These are phyloP conservation scores for Thamnophis elegans DNA, from an alignment of 2,797 vertebrate genomes.

Conservation along the genomic window DNA sequence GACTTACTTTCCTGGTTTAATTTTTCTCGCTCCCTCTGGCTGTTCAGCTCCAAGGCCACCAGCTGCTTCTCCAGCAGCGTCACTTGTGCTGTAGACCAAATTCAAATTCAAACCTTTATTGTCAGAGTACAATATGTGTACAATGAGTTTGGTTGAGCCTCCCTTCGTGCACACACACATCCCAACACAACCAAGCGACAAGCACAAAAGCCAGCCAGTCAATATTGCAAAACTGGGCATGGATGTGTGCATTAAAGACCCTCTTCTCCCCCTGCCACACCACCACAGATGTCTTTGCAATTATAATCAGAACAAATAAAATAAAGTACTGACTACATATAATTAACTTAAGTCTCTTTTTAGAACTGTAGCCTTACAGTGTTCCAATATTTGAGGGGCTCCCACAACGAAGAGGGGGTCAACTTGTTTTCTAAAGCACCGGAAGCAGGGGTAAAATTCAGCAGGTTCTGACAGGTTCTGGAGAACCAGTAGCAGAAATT, in stretches of 20 bases:
- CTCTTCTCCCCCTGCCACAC: neutral
- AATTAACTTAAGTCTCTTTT: neutral
- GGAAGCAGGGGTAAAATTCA: neutral
- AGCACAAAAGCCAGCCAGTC: neutral
- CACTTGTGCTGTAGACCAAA: neutral
- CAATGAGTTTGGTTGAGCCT: too few species aligned
- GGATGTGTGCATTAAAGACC: too few species aligned
- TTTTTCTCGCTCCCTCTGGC: accelerated
- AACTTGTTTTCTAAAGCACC: neutral
- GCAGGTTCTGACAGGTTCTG: too few species aligned
- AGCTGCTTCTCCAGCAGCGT: neutral
- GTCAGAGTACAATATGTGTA: too few species aligned
- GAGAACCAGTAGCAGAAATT: too few species aligned
- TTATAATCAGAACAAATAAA: neutral
- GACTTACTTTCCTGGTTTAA: neutral
- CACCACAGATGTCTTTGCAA: neutral
- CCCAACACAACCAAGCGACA: too few species aligned
- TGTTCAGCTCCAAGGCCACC: too few species aligned
- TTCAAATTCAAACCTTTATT: too few species aligned
- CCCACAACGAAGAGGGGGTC: neutral
- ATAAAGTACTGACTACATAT: neutral
- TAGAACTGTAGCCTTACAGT: neutral
- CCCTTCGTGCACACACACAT: too few species aligned
- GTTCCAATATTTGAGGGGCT: neutral
- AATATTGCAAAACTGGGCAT: neutral